A percentile compares a stretch with the other conserved stretches of the same genome.
Evolutionary conservation across 2,113 vertebrate species (phyloP).

Genomic region (Salminus brasiliensis): DNA sequence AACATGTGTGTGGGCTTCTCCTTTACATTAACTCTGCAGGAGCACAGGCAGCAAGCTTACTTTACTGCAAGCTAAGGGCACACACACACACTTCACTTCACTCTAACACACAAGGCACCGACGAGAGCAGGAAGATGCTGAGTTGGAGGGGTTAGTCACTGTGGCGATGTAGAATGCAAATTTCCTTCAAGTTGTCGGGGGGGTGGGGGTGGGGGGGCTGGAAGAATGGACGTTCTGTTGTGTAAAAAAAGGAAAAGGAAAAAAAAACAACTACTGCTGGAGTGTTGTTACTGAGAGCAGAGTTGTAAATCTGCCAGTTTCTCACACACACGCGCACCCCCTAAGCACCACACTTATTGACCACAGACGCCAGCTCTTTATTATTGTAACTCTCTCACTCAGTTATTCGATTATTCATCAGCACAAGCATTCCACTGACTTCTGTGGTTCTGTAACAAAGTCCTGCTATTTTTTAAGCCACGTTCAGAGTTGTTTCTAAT

Average conservation of each 20-base stretch:
- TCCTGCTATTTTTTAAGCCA: not conserved
- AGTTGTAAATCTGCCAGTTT: slow-evolving; percentile 70
- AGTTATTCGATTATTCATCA: not conserved
- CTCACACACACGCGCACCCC: slow-evolving; percentile 44
- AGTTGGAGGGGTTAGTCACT: slow-evolving; percentile 68
- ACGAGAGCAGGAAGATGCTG: slow-evolving; percentile 62
- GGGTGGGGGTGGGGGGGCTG: slow-evolving; percentile 72
- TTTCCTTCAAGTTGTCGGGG: slow-evolving; percentile 74
- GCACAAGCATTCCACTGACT: not conserved
- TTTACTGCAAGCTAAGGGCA: not conserved
- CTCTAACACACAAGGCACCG: slow-evolving; percentile 19
- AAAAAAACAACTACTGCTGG: slow-evolving; percentile 70
- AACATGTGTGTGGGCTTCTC: not conserved
- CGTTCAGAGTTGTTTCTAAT: not conserved
- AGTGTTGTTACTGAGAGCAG: slow-evolving; percentile 39
- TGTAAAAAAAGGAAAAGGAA: slow-evolving; percentile 69
- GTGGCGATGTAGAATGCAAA: slow-evolving; percentile 78
- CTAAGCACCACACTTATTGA: not conserved
- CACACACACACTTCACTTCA: not conserved
- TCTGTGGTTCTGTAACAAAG: not conserved
- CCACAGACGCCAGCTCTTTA: not conserved
- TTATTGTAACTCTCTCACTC: not conserved
- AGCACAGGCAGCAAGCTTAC: not conserved
- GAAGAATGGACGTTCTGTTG: slow-evolving; percentile 75
- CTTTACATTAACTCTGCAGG: not conserved